Conservation (phyloP, 2,888 invertebrate species). For the Drosophila subquinaria region DNA sequence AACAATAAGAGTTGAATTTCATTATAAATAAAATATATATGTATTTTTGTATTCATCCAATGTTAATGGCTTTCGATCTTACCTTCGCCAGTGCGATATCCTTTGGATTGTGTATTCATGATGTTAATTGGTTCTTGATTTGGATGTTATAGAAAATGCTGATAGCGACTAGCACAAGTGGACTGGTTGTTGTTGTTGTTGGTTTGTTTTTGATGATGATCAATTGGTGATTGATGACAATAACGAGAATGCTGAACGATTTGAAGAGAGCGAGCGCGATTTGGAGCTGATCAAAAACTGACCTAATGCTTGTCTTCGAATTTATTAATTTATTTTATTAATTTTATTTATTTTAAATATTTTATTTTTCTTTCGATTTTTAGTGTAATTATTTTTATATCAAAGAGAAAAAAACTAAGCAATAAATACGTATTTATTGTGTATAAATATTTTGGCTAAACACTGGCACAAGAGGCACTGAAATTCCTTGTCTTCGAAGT, state of each 20-base stretch:
- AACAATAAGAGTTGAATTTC: too few relatives aligned
- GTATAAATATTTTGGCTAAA: constrained; percentile 82
- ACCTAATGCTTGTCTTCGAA: constrained; percentile 23
- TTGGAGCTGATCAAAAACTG: constrained; percentile 48
- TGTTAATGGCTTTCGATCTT: constrained; percentile 8
- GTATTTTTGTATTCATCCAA: too few relatives aligned
- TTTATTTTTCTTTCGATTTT: constrained; percentile 44
- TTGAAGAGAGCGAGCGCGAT: constrained; percentile 50
- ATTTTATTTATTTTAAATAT: constrained; percentile 22
- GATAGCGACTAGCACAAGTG: constrained; percentile 74
- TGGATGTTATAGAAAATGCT: constrained; percentile 67
- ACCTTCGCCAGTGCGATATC: constrained; percentile 85
- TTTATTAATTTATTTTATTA: constrained; percentile 17
- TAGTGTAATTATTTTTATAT: constrained; percentile 61
- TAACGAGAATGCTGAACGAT: constrained; percentile 58
- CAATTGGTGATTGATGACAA: constrained; percentile 40
- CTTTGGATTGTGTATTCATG: constrained; percentile 85
- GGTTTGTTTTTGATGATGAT: constrained; percentile 70
- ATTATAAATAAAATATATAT: too few relatives aligned
- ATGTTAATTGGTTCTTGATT: constrained; percentile 56
- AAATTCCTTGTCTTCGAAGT: constrained; percentile 82
- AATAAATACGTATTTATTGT: constrained; percentile 81
- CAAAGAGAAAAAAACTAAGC: constrained; percentile 81
- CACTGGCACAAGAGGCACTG: constrained; percentile 83
- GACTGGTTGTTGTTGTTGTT: constrained; percentile 62